Percentiles rank a stretch among this genome's conserved stretches.
These are phyloP conservation scores for Asarcornis scutulata DNA, from an alignment of 2,113 vertebrate species.

Conservation along the genomic window DNA sequence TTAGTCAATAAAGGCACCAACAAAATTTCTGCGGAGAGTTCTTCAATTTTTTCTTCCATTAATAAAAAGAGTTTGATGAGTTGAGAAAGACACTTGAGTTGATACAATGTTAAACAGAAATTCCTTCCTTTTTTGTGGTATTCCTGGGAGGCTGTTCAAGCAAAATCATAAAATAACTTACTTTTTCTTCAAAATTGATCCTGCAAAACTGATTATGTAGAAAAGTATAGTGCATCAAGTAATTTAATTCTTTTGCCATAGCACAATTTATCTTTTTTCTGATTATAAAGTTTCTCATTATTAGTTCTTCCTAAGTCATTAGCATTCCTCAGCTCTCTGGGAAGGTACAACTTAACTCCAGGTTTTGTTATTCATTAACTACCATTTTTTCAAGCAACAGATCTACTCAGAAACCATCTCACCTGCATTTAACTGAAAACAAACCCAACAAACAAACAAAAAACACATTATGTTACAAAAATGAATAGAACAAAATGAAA, in stretches of 20 bases:
- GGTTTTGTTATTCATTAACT: neutral
- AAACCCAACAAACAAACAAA: too few species aligned
- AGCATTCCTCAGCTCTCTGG: neutral
- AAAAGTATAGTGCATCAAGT: neutral
- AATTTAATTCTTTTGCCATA: neutral
- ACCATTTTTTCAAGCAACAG: neutral
- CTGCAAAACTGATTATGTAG: neutral
- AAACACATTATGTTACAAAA: constrained; percentile 11
- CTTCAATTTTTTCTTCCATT: constrained; percentile 85
- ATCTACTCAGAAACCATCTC: neutral
- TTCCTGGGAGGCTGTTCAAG: constrained; percentile 80
- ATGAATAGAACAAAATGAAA: constrained; percentile 5
- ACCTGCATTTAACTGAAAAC: neutral
- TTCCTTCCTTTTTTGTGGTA: constrained; percentile 74
- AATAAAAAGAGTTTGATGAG: constrained; percentile 82
- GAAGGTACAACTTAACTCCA: neutral
- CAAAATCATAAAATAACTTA: constrained; percentile 28
- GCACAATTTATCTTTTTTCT: neutral
- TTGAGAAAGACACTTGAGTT: constrained; percentile 85
- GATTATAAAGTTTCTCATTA: neutral
- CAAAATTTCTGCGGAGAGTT: constrained; percentile 80
- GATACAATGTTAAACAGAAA: constrained; percentile 85
- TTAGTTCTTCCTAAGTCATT: neutral
- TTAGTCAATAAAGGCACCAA: constrained; percentile 72
- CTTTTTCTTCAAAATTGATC: neutral